These are phyloP conservation scores for Glyphotaelius pellucidus DNA, from an alignment of 2,888 invertebrate species.

Conservation along the genomic window DNA sequence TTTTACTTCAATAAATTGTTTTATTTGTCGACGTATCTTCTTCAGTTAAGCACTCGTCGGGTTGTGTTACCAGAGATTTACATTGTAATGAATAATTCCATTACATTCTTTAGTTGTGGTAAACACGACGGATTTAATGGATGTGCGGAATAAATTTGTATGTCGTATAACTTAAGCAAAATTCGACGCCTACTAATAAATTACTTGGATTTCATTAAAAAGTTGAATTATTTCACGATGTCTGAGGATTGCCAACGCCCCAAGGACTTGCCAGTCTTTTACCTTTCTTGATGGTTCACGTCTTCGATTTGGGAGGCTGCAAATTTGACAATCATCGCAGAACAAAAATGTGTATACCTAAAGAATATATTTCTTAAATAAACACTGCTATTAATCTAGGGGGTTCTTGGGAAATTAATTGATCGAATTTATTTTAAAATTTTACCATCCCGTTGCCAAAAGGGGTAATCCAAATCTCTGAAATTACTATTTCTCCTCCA, in stretches of 20 bases:
- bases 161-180: neutral
- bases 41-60: neutral
- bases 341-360: too few species aligned
- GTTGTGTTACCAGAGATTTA: constrained; percentile 10
- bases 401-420: too few species aligned
- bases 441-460: too few species aligned
- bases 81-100: constrained; percentile 41
- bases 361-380: too few species aligned
- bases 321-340: too few species aligned
- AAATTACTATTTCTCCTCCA: too few species aligned
- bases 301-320: neutral
- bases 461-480: too few species aligned
- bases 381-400: too few species aligned
- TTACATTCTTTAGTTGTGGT: neutral
- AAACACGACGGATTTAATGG: constrained; percentile 12
- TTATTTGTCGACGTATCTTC: neutral
- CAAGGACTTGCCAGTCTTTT: neutral
- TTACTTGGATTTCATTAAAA: neutral
- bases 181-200: constrained; percentile 3
- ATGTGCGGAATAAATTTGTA: constrained; percentile 8
- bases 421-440: too few species aligned
- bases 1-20: too few species aligned
- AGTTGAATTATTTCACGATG: neutral
- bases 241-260: neutral
- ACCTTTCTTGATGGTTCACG: neutral